Evolutionary conservation across 2,113 vertebrate species (phyloP).

Genomic region (Alectura lathami): DNA sequence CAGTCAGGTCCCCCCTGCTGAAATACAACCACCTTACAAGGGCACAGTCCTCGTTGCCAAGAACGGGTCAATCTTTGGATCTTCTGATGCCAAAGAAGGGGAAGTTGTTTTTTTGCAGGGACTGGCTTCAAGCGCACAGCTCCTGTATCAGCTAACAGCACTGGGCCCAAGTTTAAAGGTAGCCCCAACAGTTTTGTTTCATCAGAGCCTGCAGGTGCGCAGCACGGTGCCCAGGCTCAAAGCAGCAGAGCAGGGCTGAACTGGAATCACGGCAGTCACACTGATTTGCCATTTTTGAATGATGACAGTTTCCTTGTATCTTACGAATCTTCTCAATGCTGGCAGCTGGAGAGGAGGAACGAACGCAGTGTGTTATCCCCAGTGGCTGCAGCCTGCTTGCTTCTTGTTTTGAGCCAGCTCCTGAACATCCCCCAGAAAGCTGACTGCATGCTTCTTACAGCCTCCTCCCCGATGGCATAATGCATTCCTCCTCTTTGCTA

Average conservation of each 20-base stretch:
- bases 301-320: neutral
- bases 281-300: neutral
- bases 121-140: neutral
- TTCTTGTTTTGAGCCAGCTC: neutral
- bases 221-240: accelerated
- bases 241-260: neutral
- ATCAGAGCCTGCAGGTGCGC: neutral
- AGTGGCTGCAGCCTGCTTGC: neutral
- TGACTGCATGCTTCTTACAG: neutral
- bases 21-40: neutral
- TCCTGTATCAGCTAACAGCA: neutral
- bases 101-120: neutral
- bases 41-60: accelerated
- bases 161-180: accelerated
- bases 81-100: neutral
- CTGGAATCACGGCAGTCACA: neutral
- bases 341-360: neutral
- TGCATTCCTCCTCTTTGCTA: neutral
- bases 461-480: neutral
- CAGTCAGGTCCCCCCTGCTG: neutral
- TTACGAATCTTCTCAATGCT: neutral
- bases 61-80: neutral
- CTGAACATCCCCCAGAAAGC: neutral
- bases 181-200: accelerated
- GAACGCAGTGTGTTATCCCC: neutral